Base-by-base conservation (phyloP, 1,140 invertebrate genomes). In the Chironomus tepperi region DNA sequence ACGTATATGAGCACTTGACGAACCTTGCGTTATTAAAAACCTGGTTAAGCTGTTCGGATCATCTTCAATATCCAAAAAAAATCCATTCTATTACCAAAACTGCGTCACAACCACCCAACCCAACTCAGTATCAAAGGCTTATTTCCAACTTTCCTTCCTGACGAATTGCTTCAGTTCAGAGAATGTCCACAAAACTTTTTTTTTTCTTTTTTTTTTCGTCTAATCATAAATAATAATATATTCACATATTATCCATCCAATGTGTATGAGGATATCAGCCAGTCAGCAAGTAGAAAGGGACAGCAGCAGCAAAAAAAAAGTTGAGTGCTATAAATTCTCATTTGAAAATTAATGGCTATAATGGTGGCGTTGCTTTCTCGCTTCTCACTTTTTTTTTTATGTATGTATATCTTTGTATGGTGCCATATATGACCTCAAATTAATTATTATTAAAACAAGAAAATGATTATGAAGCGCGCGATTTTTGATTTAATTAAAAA, bases 401-500 rank as follows among this genome's bases (percentile, higher is more conserved):
- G 15, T 57, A n/a, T n/a, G n/a, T n/a, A n/a, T n/a, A 5, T 34
- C 12, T n/a, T n/a, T 70, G 16, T 21, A 70, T 70, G 65, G 16
- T 18, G 18, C 16, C 18, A 70, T 21, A 70, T 70, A 70, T 70
- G 65, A 70, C 65, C 65, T 70, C 65, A 70, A 70, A 70, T 70
- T 70, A 70, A 70, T 70, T 70, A 70, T 70, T 21, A 21, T 70
- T 70, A 70, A 70, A 70, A 70, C 65, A 70, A 70, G 65, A 70
- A 70, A 70, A 70, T 70, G 65, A 70, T 70, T 70, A 70, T 70
- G 65, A 70, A 70, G 65, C 65, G 65, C 65, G 65, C 65, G 65
- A 70, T 70, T 70, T 70, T 70, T 70, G 65, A 70, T 70, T 70
- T 70, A 70, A 70, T 70, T 70, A 70, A 70, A 70, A 70, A n/a